Evolutionary conservation across 1,140 invertebrate genomes (phyloP), one percentile per base, ranked within the genome.

Genomic region (Heterodera schachtii): DNA sequence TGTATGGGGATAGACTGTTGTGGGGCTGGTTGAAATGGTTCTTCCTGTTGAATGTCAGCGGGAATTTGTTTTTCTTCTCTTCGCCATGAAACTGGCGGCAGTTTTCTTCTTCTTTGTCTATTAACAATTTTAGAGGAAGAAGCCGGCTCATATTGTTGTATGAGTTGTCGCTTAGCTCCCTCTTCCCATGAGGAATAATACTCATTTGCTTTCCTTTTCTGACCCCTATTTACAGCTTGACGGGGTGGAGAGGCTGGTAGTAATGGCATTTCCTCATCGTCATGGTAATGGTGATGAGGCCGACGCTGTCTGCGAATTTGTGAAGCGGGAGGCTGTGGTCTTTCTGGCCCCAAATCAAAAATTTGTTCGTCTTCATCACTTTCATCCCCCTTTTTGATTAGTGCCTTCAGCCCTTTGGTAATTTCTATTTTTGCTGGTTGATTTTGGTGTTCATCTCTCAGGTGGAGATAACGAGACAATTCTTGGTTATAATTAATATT

Each of bases 401-500:
- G 57, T 16, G 57, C 57, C 57, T 60, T 60, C 16, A 60, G 19
- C 5, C 57, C 57, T 19, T 19, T 60, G 4, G 16, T 19, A 16
- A 74, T 41, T 43, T 74, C 73, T 49, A 74, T 31, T 74, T 57
- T 74, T 0, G 52, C 6, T 49, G 73, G 73, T 6, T 41, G 19
- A 41, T 74, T 74, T 21, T 74, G 73, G 21, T 57, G 46, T 9
- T 74, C 73, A 74, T 74, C n/a, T 41, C 73, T 47, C 21, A 74
- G 6, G 52, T 74, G 73, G 11, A 74, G 73, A 8, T 74, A 74
- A 74, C 73, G 73, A 4, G 46, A 19, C 52, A 74, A 41, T 9
- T 31, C 73, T 41, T 74, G 73, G 21, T 74, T 74, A 9, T 74
- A 74, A 21, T 74, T 31, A 43, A 74, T 43, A 43, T 74, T 74